Base-by-base conservation (phyloP, 2,888 invertebrate species). In the Pedicia rivosa region DNA sequence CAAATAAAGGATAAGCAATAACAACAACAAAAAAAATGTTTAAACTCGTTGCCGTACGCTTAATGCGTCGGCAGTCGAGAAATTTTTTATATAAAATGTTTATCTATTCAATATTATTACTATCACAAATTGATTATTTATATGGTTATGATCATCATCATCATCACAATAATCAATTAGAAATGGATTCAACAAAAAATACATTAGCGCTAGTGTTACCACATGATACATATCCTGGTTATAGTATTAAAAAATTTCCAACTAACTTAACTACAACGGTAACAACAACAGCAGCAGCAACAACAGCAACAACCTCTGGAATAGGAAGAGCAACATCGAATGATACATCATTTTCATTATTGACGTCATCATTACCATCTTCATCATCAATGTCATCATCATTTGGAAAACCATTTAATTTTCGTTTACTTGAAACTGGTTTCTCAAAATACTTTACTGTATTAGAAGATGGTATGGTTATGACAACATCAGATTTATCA, bases 211-310 rank as follows among this genome's bases (percentile, higher is more conserved):
- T 62, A 43, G 77, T 87, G 51, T 70, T 88, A 54, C 86, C 88
- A 35, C 87, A 88, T 62, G 88, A 90, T 56, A 82, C 83, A 48
- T 80, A 84, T 56, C 87, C 88, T 3, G 88, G 88, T 35, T 87
- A 80, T 63, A 83, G 82, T 56, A 78, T 88, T 53, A 79, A 78
- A 56, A 77, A 80, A 53, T 82, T 87, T 61, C 66, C 68, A 43
- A 57, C 62, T n/a, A 24, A 20, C 15, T 10, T 22, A 13, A 10
- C 33, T 8, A 12, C 22, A 30, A 37, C 17, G 5, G 15, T 27
- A 14, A 13, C 25, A 17, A 4, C 10, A 16, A 36, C 32, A 10
- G 19, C n/a, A 17, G 30, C 12, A 24, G 17, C 22, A 17, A 16
- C 16, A 7, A 17, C 8, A 14, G n/a, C 17, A 8, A 12, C 22